Evolutionary conservation across 2,888 invertebrate species (phyloP), one percentile per base, ranked within the genome.

Genomic region (Omphaloscelis lunosa): DNA sequence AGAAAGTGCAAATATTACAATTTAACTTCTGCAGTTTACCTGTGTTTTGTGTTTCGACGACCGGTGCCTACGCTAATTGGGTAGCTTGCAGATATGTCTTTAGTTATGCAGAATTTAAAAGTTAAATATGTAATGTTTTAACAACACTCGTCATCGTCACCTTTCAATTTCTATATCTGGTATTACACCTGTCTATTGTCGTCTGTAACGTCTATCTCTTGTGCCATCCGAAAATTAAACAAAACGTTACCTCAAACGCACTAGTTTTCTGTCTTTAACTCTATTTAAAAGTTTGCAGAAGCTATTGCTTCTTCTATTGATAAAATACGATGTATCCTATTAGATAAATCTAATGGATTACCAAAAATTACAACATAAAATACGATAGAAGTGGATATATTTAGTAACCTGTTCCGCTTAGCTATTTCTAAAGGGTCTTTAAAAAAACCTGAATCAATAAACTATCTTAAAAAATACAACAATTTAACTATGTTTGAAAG

Each of bases 61-160:
- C 39, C 15, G 15, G 15, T 41, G 27, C 4, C 53, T 58, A 56
- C 48, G 27, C 65, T 58, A 58, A 75, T 75, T 75, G 45, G 20
- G 8, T 5, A 27, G 27, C 75, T 27, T 39, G 75, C 27, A 56
- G 23, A 65, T 27, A 63, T 20, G 12, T 62, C n/a, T n/a, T n/a
- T n/a, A n/a, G n/a, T n/a, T n/a, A n/a, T n/a, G n/a, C 20, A 41
- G 20, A 5, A 45, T 23, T 9, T 23, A 53, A 53, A 53, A 53
- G 53, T 23, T 0, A 39, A 39, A 39, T 39, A 39, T 39, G 5
- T 39, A 41, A 41, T 41, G 41, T 41, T 41, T 41, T 41, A 41
- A 41, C 41, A 41, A 41, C 11, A 41, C 41, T 41, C 2, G 41
- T 41, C 41, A 41, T 41, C 41, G 11, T 41, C 41, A 41, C 41